Conservation (phyloP, 2,113 vertebrate species). For the Sturnira hondurensis region DNA sequence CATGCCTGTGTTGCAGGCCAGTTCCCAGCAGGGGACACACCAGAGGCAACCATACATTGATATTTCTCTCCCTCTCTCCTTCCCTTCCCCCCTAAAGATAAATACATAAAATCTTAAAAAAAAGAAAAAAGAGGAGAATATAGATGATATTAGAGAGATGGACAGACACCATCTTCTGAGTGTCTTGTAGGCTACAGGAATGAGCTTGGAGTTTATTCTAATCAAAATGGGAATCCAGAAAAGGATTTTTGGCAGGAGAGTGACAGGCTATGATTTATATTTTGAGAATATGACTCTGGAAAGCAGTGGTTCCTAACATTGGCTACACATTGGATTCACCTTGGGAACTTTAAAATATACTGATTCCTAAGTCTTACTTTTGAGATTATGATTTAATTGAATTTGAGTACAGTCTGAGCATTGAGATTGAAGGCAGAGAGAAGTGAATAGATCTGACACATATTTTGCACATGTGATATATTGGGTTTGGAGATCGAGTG, state of each 20-base stretch:
- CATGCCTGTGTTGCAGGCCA: too few species aligned
- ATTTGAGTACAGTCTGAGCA: neutral
- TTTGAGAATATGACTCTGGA: constrained; percentile 6
- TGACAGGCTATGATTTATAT: neutral
- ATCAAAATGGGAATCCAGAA: neutral
- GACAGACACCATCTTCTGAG: neutral
- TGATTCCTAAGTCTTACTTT: neutral
- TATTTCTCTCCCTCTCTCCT: too few species aligned
- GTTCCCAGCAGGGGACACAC: too few species aligned
- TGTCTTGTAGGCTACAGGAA: neutral
- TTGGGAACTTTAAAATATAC: neutral
- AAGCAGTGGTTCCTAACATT: neutral
- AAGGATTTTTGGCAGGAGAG: neutral
- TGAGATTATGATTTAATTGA: neutral
- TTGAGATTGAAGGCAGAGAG: neutral
- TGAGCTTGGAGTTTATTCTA: constrained; percentile 4
- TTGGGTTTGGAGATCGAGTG: neutral
- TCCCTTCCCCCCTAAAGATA: too few species aligned
- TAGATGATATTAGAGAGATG: neutral
- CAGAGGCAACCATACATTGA: too few species aligned
- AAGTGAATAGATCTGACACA: neutral
- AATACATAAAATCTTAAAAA: neutral
- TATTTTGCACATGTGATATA: neutral
- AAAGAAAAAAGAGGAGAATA: neutral
- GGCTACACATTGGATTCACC: neutral